These are phyloP conservation scores for Erynnis tages DNA, from an alignment of 2,888 invertebrate species.

Conservation along the genomic window DNA sequence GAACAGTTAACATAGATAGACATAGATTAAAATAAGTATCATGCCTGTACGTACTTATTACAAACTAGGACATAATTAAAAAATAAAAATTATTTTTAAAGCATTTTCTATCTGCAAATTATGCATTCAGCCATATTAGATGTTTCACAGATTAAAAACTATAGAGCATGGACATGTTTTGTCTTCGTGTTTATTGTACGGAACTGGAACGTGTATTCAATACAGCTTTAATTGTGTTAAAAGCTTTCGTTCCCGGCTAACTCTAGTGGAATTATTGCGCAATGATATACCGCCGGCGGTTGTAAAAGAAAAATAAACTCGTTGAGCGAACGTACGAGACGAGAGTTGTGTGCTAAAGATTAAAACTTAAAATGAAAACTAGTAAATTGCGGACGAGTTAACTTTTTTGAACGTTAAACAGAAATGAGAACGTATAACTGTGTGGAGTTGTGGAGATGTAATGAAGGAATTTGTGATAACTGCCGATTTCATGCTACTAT, in stretches of 20 bases:
- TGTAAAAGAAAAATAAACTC: conserved; percentile 18
- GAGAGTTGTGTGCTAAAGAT: neutral
- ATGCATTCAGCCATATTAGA: neutral
- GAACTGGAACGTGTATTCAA: conserved; percentile 23
- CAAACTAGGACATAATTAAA: too few species aligned
- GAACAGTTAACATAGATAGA: too few species aligned
- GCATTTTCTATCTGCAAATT: neutral
- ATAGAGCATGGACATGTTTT: conserved; percentile 14
- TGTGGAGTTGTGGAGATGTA: too few species aligned
- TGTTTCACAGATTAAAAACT: conserved; percentile 7
- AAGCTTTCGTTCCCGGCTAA: conserved; percentile 24
- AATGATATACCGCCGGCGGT: conserved; percentile 21
- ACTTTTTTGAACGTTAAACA: neutral
- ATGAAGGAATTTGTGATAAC: too few species aligned
- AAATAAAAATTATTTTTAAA: neutral
- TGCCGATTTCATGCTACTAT: too few species aligned
- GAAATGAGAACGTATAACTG: neutral
- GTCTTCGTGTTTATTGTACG: conserved; percentile 18
- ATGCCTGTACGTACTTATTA: too few species aligned
- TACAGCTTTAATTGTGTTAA: conserved; percentile 26
- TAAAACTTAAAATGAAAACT: conserved; percentile 1
- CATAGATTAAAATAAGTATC: too few species aligned
- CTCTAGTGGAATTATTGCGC: conserved; percentile 27
- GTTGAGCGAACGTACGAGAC: neutral
- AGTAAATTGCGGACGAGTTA: neutral